Evolutionary conservation across 2,888 invertebrate species (phyloP), one percentile per base, ranked within the genome.

Genomic region (Tinea trinotella): DNA sequence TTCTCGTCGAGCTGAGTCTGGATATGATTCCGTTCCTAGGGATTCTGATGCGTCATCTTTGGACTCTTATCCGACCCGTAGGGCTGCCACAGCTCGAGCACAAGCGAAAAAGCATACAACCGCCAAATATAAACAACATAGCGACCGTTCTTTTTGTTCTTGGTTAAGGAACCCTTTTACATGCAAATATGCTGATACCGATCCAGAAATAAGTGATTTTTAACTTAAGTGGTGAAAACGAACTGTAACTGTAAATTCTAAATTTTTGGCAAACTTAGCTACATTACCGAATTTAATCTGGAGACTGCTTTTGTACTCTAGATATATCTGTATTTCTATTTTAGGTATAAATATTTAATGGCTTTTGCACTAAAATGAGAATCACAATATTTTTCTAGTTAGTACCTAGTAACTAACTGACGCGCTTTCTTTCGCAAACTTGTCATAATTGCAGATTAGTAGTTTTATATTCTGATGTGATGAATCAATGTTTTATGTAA

Each of bases 21-120:
- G 97, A 1, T 97, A 96, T 66, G 97, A 97, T 68, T 96, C 95
- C 64, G 94, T 96, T 59, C 92, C 95, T 7, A 87, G 96, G 57
- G 96, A 96, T 72, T 93, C 93, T 61, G 96, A 96, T 68, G 95
- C 94, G 58, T 95, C 95, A 17, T 95, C 94, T 56, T 90, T 94
- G 61, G 94, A 94, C 59, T 96, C 96, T 0, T 87, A 86, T 54
- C 86, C 86, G 3, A 85, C 87, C 5, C 67, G 86, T 18, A 71
- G 83, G 48, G 79, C 87, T n/a, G 83, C 84, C 10, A 81, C 84
- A 6, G 80, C 87, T 10, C 66, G 86, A 60, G 85, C 86, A 3
- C 85, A 84, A 53, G 85, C 85, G 0, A 84, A 86, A 60, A 84
- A 89, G 61, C 88, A 88, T 61, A 86, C 86, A 1, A 82, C 87